Conservation (phyloP, 2,797 vertebrate genomes). For the Ptychobarbus kaznakovi region DNA sequence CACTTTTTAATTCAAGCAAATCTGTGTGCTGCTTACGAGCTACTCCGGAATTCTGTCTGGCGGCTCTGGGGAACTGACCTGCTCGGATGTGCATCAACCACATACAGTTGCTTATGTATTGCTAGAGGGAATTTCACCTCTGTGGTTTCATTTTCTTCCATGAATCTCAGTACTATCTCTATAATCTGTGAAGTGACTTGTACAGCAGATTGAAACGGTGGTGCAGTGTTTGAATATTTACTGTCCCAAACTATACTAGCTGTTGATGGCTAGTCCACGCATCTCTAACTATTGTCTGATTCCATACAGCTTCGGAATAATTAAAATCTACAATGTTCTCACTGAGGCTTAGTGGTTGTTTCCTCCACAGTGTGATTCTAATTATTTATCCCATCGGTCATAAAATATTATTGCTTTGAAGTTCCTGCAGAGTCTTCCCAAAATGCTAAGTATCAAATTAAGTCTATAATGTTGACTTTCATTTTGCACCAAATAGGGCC, state of each 20-base stretch:
- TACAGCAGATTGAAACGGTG: neutral
- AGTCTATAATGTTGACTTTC: constrained; percentile 32
- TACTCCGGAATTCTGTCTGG: neutral
- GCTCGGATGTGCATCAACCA: constrained; percentile 39
- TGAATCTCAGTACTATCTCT: constrained; percentile 1
- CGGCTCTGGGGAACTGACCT: constrained; percentile 20
- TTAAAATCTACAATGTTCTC: constrained; percentile 3
- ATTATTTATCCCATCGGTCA: constrained; percentile 32
- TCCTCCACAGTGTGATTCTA: constrained; percentile 19
- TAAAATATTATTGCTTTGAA: constrained; percentile 20
- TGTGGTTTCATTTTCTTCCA: constrained; percentile 37
- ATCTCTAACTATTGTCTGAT: neutral
- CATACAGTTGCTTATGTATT: constrained; percentile 49
- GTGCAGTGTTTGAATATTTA: constrained; percentile 2
- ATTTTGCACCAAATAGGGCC: constrained; percentile 6
- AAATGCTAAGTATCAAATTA: constrained; percentile 32
- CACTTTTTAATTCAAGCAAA: constrained; percentile 19
- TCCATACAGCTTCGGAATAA: constrained; percentile 13
- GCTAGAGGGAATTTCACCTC: constrained; percentile 48
- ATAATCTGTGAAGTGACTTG: constrained; percentile 20
- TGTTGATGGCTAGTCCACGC: neutral
- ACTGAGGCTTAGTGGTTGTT: neutral
- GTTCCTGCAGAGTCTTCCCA: constrained; percentile 18
- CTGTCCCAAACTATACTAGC: neutral
- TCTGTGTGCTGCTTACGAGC: neutral